Evolutionary conservation across 2,888 invertebrate species (phyloP).

Genomic region (Nemurella pictetii): DNA sequence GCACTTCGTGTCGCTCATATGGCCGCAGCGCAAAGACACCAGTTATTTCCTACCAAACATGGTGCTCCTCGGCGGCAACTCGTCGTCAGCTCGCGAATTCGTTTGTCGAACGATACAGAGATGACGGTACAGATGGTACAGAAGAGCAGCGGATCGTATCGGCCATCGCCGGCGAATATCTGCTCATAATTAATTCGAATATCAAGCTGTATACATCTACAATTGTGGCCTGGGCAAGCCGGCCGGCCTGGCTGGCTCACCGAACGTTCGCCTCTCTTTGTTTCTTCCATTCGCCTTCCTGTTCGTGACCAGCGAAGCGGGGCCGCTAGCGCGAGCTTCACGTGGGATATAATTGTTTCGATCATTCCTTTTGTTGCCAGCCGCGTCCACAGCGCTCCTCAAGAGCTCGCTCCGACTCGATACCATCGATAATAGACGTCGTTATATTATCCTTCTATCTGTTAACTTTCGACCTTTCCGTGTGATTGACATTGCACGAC

Average conservation of each 20-base stretch:
- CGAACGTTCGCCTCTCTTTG: not conserved
- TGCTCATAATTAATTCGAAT: not conserved
- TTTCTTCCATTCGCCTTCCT: constrained; percentile 19
- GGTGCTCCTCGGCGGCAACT: not conserved
- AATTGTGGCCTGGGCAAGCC: not conserved
- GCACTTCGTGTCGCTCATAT: not conserved
- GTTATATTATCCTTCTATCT: constrained; percentile 6
- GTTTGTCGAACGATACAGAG: not conserved
- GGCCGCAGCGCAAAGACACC: not conserved
- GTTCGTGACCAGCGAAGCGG: constrained; percentile 8
- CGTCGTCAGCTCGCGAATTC: not conserved
- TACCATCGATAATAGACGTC: constrained; percentile 13
- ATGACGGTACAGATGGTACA: too few relatives aligned
- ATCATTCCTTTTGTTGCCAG: constrained; percentile 14
- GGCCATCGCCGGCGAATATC: not conserved
- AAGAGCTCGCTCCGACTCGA: not conserved
- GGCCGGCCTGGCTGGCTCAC: constrained; percentile 2
- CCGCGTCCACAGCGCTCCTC: too few relatives aligned
- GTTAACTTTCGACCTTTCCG: constrained; percentile 1
- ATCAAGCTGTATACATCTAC: constrained; percentile 13
- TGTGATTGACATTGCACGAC: constrained; percentile 5
- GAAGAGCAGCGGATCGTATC: not conserved
- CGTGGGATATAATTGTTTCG: constrained; percentile 9
- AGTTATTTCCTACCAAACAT: not conserved
- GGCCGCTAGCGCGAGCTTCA: not conserved